Base-by-base conservation (phyloP, 2,797 vertebrate genomes). In the Poecilia wingei region DNA sequence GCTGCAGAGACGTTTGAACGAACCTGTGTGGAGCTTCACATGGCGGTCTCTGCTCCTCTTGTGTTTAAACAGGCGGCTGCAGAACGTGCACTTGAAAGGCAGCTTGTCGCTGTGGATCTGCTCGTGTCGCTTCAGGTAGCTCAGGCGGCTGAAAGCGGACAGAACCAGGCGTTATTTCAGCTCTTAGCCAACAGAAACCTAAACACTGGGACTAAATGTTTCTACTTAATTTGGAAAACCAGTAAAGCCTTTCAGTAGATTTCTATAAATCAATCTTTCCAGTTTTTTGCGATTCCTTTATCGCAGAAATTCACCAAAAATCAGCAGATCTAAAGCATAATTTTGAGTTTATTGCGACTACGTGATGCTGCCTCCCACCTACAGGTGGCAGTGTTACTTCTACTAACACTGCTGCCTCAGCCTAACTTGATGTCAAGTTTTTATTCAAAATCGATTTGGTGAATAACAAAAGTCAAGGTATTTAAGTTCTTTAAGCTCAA, bases 41-140 rank as follows among this genome's bases (percentile, higher is more conserved):
- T 99, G 98, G 76, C 98, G 98, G 95, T 99, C 98, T 57, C 98
- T 95, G 94, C 98, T 99, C 90, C 98, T 95, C 95, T 99, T 99
- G 95, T 99, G 98, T 94, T 99, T 99, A 87, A 99, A 99, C 92
- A 99, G 97, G 61, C 98, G 97, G 95, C 98, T 99, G 96, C 98
- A 99, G 95, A 98, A 99, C 94, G 98, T 99, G 75, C 98, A 99
- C 95, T 98, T 99, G 95, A 99, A 99, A 78, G 98, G 98, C 94
- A 99, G 97, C 95, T 99, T 99, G 97, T 99, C 98, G 72, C 98
- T 99, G 96, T 99, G 98, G 93, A 99, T 99, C 96, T 99, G 98
- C 94, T 99, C 98, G 43, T 99, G 98, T 84, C 98, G 95, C 94
- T 99, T 99, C 95, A 99, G 95, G 97, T 99, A 99, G 95, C 98